Conservation (phyloP, 2,113 vertebrate genomes). For the Oceanodroma tethys region DNA sequence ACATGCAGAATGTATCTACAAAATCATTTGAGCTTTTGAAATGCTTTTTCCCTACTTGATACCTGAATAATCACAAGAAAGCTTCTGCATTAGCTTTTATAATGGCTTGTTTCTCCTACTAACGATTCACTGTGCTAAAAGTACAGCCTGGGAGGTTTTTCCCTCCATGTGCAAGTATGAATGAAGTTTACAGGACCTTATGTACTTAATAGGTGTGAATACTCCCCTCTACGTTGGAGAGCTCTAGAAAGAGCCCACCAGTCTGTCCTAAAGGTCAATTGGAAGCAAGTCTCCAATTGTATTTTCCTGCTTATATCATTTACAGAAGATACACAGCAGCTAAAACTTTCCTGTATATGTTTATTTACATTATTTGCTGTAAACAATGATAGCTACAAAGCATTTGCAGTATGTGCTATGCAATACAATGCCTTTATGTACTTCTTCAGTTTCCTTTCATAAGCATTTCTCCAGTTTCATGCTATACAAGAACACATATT, state of each 20-base stretch:
- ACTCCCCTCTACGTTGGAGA: neutral
- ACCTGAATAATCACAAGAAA: neutral
- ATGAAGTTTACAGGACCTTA: neutral
- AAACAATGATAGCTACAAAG: neutral
- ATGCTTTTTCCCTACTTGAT: neutral
- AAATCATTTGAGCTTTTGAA: neutral
- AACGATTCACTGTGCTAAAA: neutral
- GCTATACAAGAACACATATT: neutral
- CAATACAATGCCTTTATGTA: neutral
- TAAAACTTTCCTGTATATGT: neutral
- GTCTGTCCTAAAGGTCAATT: neutral
- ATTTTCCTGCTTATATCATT: neutral
- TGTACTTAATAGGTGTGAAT: neutral
- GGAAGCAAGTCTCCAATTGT: neutral
- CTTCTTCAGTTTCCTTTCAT: neutral
- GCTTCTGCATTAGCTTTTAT: neutral
- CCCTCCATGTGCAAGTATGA: neutral
- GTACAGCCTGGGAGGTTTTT: neutral
- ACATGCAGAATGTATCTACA: neutral
- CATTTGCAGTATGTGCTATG: neutral
- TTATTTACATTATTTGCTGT: neutral
- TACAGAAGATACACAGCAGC: neutral
- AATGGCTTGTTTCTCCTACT: neutral
- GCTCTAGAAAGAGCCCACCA: neutral
- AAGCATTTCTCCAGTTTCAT: neutral